Percentiles rank a stretch among this genome's conserved stretches.
phyloP scores from a whole-genome alignment of 92 coral and sea anemone genomes.

The Porites lobata region DNA sequence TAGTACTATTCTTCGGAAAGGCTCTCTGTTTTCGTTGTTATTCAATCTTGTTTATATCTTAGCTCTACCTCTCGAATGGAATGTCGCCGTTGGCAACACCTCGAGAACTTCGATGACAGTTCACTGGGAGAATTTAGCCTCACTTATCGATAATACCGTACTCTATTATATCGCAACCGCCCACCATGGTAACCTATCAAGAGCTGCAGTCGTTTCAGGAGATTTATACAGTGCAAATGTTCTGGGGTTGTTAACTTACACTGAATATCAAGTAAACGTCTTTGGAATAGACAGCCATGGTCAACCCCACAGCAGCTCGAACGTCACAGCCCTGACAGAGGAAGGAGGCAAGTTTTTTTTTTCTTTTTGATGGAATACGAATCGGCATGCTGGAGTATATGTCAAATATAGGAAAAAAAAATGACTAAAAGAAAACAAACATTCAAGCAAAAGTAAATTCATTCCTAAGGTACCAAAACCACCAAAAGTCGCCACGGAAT shows the following conservation, averaged over 20 bases:
- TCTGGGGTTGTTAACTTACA: slow-evolving; percentile 6
- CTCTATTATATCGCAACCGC: neutral
- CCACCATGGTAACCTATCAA: neutral
- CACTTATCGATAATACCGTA: neutral
- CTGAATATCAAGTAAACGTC: neutral
- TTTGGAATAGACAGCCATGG: slow-evolving; percentile 1
- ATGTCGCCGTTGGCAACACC: neutral
- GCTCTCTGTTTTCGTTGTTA: neutral
- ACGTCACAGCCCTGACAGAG: neutral
- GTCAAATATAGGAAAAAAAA: too few relatives aligned
- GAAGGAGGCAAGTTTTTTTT: too few relatives aligned
- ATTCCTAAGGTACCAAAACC: too few relatives aligned
- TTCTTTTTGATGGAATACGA: too few relatives aligned
- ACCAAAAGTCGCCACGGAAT: too few relatives aligned
- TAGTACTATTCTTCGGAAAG: too few relatives aligned
- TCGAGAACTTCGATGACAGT: neutral
- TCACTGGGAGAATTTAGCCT: neutral
- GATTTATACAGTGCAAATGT: neutral
- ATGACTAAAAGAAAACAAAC: too few relatives aligned
- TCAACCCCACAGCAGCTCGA: neutral
- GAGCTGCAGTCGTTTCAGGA: neutral
- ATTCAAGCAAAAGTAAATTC: too few relatives aligned
- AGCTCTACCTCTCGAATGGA: slow-evolving; percentile 17
- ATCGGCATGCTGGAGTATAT: too few relatives aligned
- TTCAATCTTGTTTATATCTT: neutral